These are phyloP conservation scores for Cylloceria caligata DNA, from an alignment of 2,888 invertebrate species.

Conservation along the genomic window DNA sequence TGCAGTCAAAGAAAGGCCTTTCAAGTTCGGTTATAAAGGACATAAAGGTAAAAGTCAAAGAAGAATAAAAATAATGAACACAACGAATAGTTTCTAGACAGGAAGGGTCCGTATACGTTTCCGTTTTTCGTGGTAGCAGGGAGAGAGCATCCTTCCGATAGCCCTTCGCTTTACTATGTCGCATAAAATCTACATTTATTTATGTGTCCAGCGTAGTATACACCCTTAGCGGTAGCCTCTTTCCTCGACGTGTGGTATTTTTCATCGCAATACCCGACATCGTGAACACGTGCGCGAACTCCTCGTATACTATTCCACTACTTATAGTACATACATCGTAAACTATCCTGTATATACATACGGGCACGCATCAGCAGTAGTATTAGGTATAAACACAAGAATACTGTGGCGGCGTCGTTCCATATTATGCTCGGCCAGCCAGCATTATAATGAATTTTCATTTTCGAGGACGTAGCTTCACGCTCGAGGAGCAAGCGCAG, in stretches of 20 bases:
- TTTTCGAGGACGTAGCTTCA: conserved; percentile 65
- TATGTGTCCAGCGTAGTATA: neutral
- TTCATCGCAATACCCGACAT: conserved; percentile 39
- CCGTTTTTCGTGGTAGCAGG: conserved; percentile 38
- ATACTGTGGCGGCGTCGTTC: too few relatives aligned
- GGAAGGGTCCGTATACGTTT: conserved; percentile 34
- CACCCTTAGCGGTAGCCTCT: neutral
- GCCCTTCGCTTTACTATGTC: neutral
- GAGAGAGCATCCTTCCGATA: neutral
- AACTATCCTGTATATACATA: conserved; percentile 33
- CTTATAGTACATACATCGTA: conserved; percentile 13
- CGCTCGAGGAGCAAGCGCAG: conserved; percentile 56
- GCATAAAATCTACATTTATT: neutral
- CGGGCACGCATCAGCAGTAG: conserved; percentile 42
- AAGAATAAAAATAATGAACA: conserved; percentile 5
- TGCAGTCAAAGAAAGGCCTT: neutral
- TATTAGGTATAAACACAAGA: neutral
- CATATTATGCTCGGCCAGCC: conserved; percentile 61
- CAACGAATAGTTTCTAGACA: conserved; percentile 15
- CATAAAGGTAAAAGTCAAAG: neutral
- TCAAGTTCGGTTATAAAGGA: neutral
- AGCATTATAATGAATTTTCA: conserved; percentile 71
- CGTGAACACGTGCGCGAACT: conserved; percentile 65
- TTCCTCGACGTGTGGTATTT: conserved; percentile 49
- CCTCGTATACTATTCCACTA: conserved; percentile 21